phyloP scores from a whole-genome alignment of 2,888 invertebrate species.

The Dorcus hopei region DNA sequence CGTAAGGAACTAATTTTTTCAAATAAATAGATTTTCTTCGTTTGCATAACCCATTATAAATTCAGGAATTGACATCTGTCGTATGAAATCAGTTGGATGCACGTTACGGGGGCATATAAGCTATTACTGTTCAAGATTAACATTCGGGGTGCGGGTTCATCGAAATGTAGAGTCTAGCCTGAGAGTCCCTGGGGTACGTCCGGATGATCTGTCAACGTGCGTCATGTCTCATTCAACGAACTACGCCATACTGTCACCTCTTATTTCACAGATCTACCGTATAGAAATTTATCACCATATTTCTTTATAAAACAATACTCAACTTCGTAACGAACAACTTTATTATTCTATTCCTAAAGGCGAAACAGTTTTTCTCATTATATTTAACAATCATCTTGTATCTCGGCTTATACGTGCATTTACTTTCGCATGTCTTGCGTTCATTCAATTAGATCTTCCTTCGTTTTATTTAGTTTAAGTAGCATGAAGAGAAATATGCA shows the following conservation, averaged over 20 bases:
- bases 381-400: no score
- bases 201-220: conserved; percentile 34
- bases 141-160: conserved; percentile 27
- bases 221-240: conserved; percentile 31
- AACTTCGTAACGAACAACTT: not conserved
- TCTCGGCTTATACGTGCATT: no score
- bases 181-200: conserved; percentile 30
- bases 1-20: no score
- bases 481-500: no score
- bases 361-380: no score
- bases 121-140: conserved; percentile 27
- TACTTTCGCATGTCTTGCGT: no score
- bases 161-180: conserved; percentile 26
- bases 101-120: conserved; percentile 20
- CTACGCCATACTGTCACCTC: conserved; percentile 32
- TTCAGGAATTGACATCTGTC: conserved; percentile 23
- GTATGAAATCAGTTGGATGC: conserved; percentile 15
- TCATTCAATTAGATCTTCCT: no score
- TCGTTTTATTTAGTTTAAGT: no score
- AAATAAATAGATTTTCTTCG: not conserved
- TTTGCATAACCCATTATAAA: conserved; percentile 19
- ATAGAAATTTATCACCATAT: not conserved
- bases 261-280: conserved; percentile 28
- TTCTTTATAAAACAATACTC: not conserved
- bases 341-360: no score